Evolutionary conservation across 2,888 invertebrate species (phyloP).

Genomic region (Dicroscelio sp.): DNA sequence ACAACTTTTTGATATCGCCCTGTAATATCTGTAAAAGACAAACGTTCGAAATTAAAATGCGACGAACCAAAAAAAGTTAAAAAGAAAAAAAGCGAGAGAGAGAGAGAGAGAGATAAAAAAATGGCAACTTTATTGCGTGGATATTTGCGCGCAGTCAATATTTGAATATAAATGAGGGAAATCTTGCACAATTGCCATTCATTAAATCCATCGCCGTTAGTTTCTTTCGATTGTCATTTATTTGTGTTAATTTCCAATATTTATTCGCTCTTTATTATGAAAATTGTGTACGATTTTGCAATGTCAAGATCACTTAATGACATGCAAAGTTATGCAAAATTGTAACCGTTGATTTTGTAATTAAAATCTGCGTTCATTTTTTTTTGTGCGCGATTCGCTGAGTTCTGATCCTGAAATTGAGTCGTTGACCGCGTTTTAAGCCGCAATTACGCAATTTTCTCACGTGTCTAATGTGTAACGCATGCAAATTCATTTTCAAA

Average conservation of each 20-base stretch:
- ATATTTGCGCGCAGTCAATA: neutral
- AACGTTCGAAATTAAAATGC: neutral
- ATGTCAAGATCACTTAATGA: conserved; percentile 71
- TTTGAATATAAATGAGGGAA: conserved; percentile 10
- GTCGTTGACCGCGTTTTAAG: conserved; percentile 54
- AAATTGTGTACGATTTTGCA: conserved; percentile 61
- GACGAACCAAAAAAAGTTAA: neutral
- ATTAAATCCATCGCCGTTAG: neutral
- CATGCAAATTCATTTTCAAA: too few species aligned
- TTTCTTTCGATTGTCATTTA: neutral
- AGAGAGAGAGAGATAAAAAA: too few species aligned
- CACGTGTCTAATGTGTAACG: too few species aligned
- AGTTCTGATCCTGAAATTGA: conserved; percentile 53
- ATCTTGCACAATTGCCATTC: neutral
- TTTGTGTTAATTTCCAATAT: neutral
- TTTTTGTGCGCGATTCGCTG: neutral
- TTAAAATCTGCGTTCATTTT: conserved; percentile 53
- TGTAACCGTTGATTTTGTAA: conserved; percentile 4
- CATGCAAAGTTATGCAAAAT: conserved; percentile 62
- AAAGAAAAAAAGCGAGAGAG: too few species aligned
- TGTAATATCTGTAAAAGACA: neutral
- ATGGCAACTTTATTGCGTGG: too few species aligned
- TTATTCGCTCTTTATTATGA: neutral
- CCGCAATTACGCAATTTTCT: too few species aligned
- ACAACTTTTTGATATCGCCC: neutral